These are phyloP conservation scores for Amblyjoppa fuscipennis DNA, from an alignment of 2,888 invertebrate species.

Conservation along the genomic window DNA sequence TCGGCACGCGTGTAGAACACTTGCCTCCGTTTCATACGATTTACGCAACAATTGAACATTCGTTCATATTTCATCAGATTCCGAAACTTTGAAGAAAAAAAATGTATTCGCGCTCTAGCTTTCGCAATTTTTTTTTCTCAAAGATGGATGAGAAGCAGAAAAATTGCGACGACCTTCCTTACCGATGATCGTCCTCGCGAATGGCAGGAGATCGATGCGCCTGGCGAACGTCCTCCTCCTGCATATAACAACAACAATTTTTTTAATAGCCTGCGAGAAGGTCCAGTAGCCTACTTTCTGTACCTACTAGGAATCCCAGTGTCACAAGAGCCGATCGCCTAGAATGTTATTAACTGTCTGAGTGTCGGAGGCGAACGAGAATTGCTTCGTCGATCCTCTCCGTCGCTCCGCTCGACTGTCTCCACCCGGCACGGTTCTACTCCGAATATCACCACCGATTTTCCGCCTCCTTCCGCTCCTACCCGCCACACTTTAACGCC, in stretches of 20 bases:
- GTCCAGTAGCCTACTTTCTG: slow-evolving; percentile 22
- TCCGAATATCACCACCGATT: slow-evolving; percentile 3
- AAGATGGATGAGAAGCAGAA: not conserved
- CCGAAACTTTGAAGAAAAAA: no score
- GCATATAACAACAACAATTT: slow-evolving; percentile 46
- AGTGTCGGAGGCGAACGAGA: slow-evolving; percentile 56
- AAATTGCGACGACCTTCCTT: slow-evolving; percentile 17
- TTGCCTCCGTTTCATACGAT: no score
- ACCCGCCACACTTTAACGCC: slow-evolving; percentile 15
- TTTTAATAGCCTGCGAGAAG: slow-evolving; percentile 48
- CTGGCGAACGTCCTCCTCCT: slow-evolving; percentile 56
- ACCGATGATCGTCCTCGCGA: slow-evolving; percentile 23
- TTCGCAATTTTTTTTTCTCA: not conserved
- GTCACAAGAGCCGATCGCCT: slow-evolving; percentile 47
- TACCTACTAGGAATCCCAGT: slow-evolving; percentile 41
- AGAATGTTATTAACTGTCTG: slow-evolving; percentile 28
- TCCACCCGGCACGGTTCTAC: slow-evolving; percentile 20
- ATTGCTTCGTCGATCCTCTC: slow-evolving; percentile 42
- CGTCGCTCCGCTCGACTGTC: slow-evolving; percentile 47
- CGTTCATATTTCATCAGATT: no score
- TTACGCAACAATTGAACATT: no score
- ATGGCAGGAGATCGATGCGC: slow-evolving; percentile 11
- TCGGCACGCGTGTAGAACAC: no score
- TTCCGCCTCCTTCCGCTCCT: not conserved
- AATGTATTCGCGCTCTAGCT: not conserved